Base-by-base conservation (phyloP, 1,140 invertebrate genomes). In the Diorhabda elongata region DNA sequence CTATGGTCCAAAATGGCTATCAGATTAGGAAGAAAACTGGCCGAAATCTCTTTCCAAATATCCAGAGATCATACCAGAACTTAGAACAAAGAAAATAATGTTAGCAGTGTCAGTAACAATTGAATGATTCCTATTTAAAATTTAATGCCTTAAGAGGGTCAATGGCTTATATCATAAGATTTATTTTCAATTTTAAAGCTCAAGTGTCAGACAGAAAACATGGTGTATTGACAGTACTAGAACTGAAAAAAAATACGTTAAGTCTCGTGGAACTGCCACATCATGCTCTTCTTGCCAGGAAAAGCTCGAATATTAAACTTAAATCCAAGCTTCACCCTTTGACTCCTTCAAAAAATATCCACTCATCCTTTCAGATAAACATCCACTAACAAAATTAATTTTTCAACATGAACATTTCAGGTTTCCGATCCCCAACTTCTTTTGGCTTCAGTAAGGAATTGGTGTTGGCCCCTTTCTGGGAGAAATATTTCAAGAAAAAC, bases 1-100 rank as follows among this genome's bases (percentile, higher is more conserved):
- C 69, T 11, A 42, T 2, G 73, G 73, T 58, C 71, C 71, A n/a
- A 3, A 7, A 11, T 60, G 59, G 11, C 8, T 8, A 41, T 42
- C 11, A 26, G 4, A 60, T 2, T 8, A 9, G 9, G 4, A n/a
- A 5, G 4, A 4, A 58, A 58, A 58, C 26, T 58, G 57, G 57
- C 57, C 3, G 4, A n/a, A 3, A 4, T 58, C 5, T 58, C 57
- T 26, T 26, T 26, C 1, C 26, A 26, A 26, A 26, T 26, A 26
- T 26, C 26, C 26, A 26, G 26, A 26, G 1, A 26, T 26, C 26
- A 0, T 26, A 26, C 26, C 26, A 26, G 26, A 26, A 26, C 26
- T 26, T 26, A 1, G 1, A 26, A 26, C 26, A 26, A 26, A 26
- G 26, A 26, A 26, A 26, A 26, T 26, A 26, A 26, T 26, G 26